phyloP scores from a whole-genome alignment of 2,113 vertebrate species.

The Tor tambroides region DNA sequence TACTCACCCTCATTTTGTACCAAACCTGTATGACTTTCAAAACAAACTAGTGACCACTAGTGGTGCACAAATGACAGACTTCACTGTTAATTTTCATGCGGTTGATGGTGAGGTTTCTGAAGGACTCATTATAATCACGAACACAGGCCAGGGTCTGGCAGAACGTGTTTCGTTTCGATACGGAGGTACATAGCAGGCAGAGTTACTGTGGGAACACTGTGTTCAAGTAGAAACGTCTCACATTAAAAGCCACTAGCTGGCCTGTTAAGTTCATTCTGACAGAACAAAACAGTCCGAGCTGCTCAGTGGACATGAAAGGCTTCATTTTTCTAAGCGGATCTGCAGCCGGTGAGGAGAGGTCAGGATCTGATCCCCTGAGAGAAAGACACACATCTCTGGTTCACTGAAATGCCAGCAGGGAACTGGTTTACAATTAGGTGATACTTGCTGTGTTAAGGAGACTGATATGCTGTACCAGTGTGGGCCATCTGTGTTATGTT shows the following conservation, averaged over 20 bases:
- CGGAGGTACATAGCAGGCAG: not conserved
- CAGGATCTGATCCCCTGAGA: constrained; percentile 36
- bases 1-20: not conserved
- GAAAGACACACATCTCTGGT: constrained; percentile 56
- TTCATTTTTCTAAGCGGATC: constrained; percentile 55
- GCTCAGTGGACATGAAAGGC: constrained; percentile 59
- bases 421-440: constrained; percentile 33
- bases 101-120: constrained; percentile 26
- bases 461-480: constrained; percentile 1
- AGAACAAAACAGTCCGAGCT: constrained; percentile 48
- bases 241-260: constrained; percentile 46
- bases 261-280: constrained; percentile 41
- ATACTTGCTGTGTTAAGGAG: constrained; percentile 7
- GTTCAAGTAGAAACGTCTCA: constrained; percentile 33
- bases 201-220: constrained; percentile 10
- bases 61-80: not conserved
- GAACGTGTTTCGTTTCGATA: constrained; percentile 29
- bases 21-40: constrained; percentile 13
- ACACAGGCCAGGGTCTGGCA: constrained; percentile 19
- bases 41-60: constrained; percentile 2
- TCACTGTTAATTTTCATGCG: not conserved
- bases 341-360: constrained; percentile 36
- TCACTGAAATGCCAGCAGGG: constrained; percentile 58
- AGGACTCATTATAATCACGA: constrained; percentile 42
- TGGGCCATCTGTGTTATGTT: not conserved